phyloP scores from a whole-genome alignment of 2,888 invertebrate genomes.

The Andrena minutula region DNA sequence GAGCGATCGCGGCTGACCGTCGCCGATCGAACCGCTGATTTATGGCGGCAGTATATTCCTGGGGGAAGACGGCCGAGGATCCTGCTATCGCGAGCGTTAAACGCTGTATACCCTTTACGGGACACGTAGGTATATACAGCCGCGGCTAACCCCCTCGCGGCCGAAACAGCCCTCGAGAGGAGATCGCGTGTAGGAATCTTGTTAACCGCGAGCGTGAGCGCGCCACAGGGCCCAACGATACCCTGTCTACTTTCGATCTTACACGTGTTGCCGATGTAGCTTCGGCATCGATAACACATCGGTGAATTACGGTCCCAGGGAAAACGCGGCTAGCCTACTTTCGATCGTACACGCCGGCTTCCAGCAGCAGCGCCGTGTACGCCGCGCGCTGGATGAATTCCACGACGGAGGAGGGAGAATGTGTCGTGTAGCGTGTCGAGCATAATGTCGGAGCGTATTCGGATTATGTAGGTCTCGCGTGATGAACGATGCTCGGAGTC shows the following conservation, averaged over 20 bases:
- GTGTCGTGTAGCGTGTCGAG: constrained; percentile 32
- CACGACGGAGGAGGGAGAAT: neutral
- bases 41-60: constrained; percentile 71
- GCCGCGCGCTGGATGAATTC: constrained; percentile 11
- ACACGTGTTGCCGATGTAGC: constrained; percentile 54
- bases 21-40: constrained; percentile 82
- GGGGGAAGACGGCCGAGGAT: constrained; percentile 64
- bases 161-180: constrained; percentile 43
- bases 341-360: constrained; percentile 11
- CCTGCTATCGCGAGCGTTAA: constrained; percentile 35
- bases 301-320: constrained; percentile 42
- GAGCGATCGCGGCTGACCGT: constrained; percentile 57
- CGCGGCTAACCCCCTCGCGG: neutral
- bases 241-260: constrained; percentile 52
- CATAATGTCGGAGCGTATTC: constrained; percentile 5
- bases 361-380: constrained; percentile 13
- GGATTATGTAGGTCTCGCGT: constrained; percentile 4
- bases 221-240: constrained; percentile 4
- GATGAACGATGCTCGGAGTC: constrained; percentile 12
- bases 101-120: constrained; percentile 25
- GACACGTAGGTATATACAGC: constrained; percentile 15
- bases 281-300: constrained; percentile 36
- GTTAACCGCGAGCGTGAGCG: constrained; percentile 41
- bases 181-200: constrained; percentile 57
- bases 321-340: constrained; percentile 20